A percentile compares a stretch with the other conserved stretches of the same genome.
These are phyloP conservation scores for Fragum fragum DNA, from an alignment of 2,888 invertebrate species.

Conservation along the genomic window DNA sequence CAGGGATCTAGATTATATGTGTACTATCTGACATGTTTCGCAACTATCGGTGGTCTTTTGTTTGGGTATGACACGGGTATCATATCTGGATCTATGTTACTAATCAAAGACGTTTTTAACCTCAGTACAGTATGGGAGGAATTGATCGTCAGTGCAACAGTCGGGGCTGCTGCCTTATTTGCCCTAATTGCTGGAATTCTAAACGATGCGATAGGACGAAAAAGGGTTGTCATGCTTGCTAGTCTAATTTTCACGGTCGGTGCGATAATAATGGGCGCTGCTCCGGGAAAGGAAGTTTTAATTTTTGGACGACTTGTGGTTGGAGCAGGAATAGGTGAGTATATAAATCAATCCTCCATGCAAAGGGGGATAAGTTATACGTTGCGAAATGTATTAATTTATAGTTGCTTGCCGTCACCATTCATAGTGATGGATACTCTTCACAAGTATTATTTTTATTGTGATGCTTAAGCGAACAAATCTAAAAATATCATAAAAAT, in stretches of 20 bases:
- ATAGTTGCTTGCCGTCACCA: too few relatives aligned
- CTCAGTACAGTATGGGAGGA: constrained; percentile 87
- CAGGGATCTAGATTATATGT: constrained; percentile 71
- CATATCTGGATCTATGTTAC: constrained; percentile 88
- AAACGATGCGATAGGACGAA: constrained; percentile 88
- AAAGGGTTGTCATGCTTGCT: constrained; percentile 87
- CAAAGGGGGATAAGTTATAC: too few relatives aligned
- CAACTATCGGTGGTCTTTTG: constrained; percentile 87
- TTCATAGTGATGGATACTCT: too few relatives aligned
- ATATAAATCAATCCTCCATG: too few relatives aligned
- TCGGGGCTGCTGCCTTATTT: constrained; percentile 87
- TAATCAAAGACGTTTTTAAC: constrained; percentile 85
- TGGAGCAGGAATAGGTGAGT: constrained; percentile 87
- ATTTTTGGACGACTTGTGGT: constrained; percentile 87
- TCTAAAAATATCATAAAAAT: too few relatives aligned
- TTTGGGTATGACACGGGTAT: constrained; percentile 88
- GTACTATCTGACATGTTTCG: constrained; percentile 82
- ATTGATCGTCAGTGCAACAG: constrained; percentile 87
- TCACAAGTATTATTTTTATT: too few relatives aligned
- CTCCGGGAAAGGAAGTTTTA: constrained; percentile 82
- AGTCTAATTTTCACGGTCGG: constrained; percentile 88
- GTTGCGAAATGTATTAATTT: too few relatives aligned
- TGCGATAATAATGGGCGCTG: constrained; percentile 87
- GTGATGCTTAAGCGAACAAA: too few relatives aligned
- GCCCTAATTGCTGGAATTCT: constrained; percentile 87